Evolutionary conservation across 2,797 vertebrate species (phyloP).

Genomic region (Arctocebus calabarensis): DNA sequence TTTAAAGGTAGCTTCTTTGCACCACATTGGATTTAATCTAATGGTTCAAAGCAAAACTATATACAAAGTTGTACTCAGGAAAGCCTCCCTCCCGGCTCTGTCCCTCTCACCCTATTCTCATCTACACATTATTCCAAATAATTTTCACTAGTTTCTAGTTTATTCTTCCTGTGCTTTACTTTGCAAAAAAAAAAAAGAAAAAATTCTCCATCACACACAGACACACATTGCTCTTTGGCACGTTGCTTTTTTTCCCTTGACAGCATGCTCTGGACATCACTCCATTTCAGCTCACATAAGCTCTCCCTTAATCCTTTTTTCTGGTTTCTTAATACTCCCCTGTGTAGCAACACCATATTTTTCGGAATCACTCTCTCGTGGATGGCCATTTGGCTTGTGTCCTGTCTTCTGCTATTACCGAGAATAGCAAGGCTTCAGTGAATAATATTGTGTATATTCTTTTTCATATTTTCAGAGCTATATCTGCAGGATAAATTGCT

Average conservation of each 20-base stretch:
- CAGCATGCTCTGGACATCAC: background rate
- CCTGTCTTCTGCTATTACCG: background rate
- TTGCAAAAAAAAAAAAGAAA: background rate
- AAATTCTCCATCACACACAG: background rate
- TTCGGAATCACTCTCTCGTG: background rate
- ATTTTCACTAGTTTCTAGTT: background rate
- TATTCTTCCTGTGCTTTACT: background rate
- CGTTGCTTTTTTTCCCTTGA: background rate
- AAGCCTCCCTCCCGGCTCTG: background rate
- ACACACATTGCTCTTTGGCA: background rate
- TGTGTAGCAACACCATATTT: background rate
- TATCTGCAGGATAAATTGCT: background rate
- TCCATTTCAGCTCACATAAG: background rate
- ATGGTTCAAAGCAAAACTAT: background rate
- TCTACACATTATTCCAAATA: too few relatives aligned
- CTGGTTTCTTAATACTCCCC: too few relatives aligned
- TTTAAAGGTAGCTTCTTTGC: background rate
- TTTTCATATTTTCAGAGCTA: background rate
- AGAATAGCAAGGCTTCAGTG: background rate
- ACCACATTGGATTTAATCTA: background rate
- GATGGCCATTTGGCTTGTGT: background rate
- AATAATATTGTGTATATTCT: background rate
- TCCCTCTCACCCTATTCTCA: background rate
- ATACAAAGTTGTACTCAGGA: background rate
- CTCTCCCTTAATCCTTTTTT: background rate